Evolutionary conservation across 1,140 invertebrate genomes (phyloP).

Genomic region (Drosophila repleta): DNA sequence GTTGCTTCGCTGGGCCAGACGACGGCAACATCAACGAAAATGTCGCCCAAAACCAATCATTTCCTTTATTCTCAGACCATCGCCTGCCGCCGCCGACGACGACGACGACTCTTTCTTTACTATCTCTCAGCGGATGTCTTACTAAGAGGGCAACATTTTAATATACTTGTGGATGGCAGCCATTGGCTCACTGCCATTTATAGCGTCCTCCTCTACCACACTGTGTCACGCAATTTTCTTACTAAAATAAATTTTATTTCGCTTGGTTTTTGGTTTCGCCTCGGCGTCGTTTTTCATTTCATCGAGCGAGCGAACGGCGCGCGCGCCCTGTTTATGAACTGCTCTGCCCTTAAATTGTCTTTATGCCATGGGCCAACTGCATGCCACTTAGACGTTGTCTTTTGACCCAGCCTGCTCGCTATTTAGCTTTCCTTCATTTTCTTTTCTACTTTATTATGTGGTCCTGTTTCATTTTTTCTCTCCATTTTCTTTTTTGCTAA

Average conservation of each 20-base stretch:
- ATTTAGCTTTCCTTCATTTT: constrained; percentile 13
- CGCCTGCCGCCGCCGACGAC: background rate
- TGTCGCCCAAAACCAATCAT: constrained; percentile 71
- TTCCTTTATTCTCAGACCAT: constrained; percentile 43
- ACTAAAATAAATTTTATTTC: constrained; percentile 73
- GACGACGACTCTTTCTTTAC: constrained; percentile 10
- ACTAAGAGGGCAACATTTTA: constrained; percentile 64
- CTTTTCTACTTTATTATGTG: constrained; percentile 5
- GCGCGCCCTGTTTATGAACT: constrained; percentile 71
- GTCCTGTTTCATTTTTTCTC: constrained; percentile 9
- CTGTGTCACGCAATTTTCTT: constrained; percentile 71
- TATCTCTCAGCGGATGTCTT: constrained; percentile 38
- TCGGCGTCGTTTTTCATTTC: constrained; percentile 62
- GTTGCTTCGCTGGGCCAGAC: constrained; percentile 73
- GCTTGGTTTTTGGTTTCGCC: constrained; percentile 42
- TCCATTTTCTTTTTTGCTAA: constrained; percentile 50
- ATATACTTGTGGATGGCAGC: constrained; percentile 62
- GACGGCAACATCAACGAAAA: constrained; percentile 43
- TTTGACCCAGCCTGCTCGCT: constrained; percentile 48
- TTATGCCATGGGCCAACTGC: constrained; percentile 62
- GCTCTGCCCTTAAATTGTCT: constrained; percentile 70
- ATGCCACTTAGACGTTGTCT: constrained; percentile 59
- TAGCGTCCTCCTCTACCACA: background rate
- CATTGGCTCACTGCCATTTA: constrained; percentile 70
- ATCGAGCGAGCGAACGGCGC: constrained; percentile 30